phyloP scores from a whole-genome alignment of 2,888 invertebrate species.

The Thera obeliscata region DNA sequence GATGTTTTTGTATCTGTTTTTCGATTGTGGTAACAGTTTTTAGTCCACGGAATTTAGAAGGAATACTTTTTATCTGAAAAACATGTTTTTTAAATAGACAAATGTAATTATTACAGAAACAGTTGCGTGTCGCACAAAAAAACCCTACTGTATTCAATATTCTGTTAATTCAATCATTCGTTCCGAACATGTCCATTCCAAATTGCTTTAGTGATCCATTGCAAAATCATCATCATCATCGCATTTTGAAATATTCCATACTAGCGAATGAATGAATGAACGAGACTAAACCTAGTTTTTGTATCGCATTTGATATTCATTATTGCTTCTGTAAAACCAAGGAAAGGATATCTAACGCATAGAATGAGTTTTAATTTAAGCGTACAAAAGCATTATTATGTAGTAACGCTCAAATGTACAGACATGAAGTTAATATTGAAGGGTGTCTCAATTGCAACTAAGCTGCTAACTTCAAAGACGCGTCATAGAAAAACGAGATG shows the following conservation, averaged over 20 bases:
- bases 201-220: slow-evolving; percentile 26
- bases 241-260: background rate
- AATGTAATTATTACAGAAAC: background rate
- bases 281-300: slow-evolving; percentile 21
- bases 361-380: slow-evolving; percentile 2
- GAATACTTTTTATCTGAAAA: background rate
- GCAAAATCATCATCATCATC: no score
- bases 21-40: slow-evolving; percentile 20
- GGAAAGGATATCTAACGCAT: slow-evolving; percentile 1
- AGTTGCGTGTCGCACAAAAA: slow-evolving; percentile 33
- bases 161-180: slow-evolving; percentile 46
- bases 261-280: slow-evolving; percentile 34
- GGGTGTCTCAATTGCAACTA: slow-evolving; percentile 34
- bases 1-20: slow-evolving; percentile 27
- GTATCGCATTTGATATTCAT: slow-evolving; percentile 23
- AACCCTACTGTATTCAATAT: slow-evolving; percentile 18
- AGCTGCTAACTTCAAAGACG: no score
- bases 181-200: slow-evolving; percentile 49
- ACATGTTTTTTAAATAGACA: slow-evolving; percentile 9
- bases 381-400: background rate
- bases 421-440: slow-evolving; percentile 34
- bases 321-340: slow-evolving; percentile 9
- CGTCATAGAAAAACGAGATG: no score
- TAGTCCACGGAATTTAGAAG: slow-evolving; percentile 26
- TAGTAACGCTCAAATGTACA: slow-evolving; percentile 51